phyloP scores from a whole-genome alignment of 2,797 vertebrate genomes.

The Eurystomus glaucurus region DNA sequence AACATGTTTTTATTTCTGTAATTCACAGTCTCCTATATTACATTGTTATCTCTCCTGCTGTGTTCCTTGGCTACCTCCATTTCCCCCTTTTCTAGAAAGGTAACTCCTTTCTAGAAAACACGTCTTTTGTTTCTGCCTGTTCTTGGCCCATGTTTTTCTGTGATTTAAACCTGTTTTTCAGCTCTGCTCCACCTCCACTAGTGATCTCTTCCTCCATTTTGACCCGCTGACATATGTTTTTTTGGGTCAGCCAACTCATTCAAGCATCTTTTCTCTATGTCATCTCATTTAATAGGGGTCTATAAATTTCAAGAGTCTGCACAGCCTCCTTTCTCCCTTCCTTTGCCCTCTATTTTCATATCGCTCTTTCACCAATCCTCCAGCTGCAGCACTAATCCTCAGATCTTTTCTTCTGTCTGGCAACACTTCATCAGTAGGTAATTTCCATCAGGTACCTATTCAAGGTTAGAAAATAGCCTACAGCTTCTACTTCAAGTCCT shows the following conservation, averaged over 20 bases:
- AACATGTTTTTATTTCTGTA: background rate
- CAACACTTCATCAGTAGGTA: slow-evolving; percentile 28
- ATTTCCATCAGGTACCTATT: slow-evolving; percentile 33
- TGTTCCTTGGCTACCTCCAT: background rate
- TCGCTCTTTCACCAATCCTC: background rate
- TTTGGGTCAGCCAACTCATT: background rate
- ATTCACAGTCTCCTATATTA: background rate
- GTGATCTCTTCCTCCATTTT: background rate
- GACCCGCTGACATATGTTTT: background rate
- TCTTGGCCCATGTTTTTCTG: background rate
- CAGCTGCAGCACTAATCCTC: background rate
- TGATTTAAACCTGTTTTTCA: background rate
- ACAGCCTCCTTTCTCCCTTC: background rate
- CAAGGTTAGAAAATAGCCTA: slow-evolving; percentile 37
- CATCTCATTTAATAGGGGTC: background rate
- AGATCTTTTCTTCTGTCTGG: slow-evolving; percentile 52
- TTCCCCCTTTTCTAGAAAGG: background rate
- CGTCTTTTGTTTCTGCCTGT: background rate
- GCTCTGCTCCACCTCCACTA: background rate
- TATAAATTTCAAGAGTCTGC: background rate
- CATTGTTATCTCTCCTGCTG: background rate
- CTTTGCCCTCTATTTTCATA: slow-evolving; percentile 32
- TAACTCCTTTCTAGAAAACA: background rate
- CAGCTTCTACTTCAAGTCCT: slow-evolving; percentile 37
- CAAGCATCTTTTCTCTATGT: background rate